Base-by-base conservation (phyloP, 2,888 invertebrate genomes). In the Lepetodrilus schrolli region DNA sequence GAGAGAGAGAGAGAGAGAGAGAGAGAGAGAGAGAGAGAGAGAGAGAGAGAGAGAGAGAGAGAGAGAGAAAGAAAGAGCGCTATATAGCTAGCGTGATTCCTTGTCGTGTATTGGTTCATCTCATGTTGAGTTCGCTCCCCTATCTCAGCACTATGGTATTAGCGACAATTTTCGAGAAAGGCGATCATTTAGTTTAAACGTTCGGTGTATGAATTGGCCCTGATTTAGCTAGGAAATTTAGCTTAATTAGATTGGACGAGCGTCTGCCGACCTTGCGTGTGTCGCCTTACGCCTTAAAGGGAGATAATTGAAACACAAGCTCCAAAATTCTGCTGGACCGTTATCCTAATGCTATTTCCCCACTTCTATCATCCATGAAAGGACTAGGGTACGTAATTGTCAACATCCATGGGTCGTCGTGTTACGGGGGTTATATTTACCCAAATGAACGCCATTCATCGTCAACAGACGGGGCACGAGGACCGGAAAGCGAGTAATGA, bases 1-100 rank as follows among this genome's bases (percentile, higher is more conserved):
- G 99, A 72, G 98, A 98, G 80, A 99, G 99, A 73, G 98, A 98
- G 91, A 92, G 99, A 89, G n/a, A n/a, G n/a, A n/a, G n/a, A n/a
- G n/a, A n/a, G n/a, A n/a, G n/a, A n/a, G n/a, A 98, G 98, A n/a
- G 91, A 99, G 99, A 93, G 99, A 99, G 97, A 98, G 94, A 96
- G 97, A 38, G 21, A n/a, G 13, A 47, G 17, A 13, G n/a, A 17
- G 30, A 65, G 34, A 65, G 17, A 65, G 30, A 65, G 47, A 69
- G 23, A 58, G 34, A 58, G 34, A 58, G 58, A 30, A 58, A 58
- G 58, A 34, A 58, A n/a, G 13, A n/a, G n/a, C n/a, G 58, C 26
- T 13, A 58, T 17, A 34, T 4, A 58, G 26, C 26, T 58, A 58
- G 30, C 30, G 30, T 13, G 30, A 30, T n/a, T 50, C 51, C 37